Conservation (phyloP, 1,140 invertebrate species). For the Cepaea nemoralis region DNA sequence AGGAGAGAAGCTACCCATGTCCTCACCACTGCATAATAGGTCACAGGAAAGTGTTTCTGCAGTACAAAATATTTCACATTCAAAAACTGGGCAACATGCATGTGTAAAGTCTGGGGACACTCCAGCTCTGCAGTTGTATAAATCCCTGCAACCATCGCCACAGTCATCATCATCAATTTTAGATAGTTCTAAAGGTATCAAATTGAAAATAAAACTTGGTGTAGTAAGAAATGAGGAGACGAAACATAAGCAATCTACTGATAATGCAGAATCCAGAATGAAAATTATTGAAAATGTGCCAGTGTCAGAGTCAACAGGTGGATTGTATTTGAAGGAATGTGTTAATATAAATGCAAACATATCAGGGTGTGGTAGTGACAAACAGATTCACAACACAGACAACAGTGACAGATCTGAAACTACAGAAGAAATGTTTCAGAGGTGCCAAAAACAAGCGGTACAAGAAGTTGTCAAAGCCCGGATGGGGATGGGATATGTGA, state of each 20-base stretch:
- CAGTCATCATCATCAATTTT: constrained; percentile 10
- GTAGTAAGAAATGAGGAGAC: neutral
- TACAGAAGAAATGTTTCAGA: constrained; percentile 40
- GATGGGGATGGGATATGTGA: constrained; percentile 26
- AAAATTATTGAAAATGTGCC: neutral
- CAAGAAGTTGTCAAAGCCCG: constrained; percentile 35
- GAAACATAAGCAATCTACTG: neutral
- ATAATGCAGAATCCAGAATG: neutral
- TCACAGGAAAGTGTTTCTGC: neutral
- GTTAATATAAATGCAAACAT: neutral
- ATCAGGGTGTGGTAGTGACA: neutral
- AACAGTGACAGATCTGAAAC: constrained; percentile 21
- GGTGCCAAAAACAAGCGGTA: constrained; percentile 28
- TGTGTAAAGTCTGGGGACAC: neutral
- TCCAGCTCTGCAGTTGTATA: neutral
- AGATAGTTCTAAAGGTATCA: constrained; percentile 30
- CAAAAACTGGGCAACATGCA: neutral
- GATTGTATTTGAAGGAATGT: neutral
- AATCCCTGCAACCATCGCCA: no score
- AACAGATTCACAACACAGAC: neutral
- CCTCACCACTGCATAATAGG: neutral
- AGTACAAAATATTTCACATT: neutral
- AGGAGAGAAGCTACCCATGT: neutral
- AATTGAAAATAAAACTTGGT: constrained; percentile 29
- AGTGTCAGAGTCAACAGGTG: neutral